These are phyloP conservation scores for Agrilus mali DNA, from an alignment of 2,888 invertebrate genomes.

Conservation along the genomic window DNA sequence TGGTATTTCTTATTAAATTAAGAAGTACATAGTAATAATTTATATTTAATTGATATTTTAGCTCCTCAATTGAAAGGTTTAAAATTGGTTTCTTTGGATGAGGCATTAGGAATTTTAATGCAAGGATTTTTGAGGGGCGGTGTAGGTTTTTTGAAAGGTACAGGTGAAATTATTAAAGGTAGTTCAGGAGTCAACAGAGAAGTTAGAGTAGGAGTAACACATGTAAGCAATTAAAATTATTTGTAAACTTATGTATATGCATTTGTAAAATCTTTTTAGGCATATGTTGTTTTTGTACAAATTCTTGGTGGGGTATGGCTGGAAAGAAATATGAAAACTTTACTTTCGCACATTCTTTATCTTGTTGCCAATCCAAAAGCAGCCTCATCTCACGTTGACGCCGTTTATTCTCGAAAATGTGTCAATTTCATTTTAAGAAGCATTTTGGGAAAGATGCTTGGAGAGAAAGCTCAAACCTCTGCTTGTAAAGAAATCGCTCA, in stretches of 20 bases:
- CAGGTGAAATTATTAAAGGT: conserved; percentile 91
- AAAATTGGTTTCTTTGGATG: conserved; percentile 72
- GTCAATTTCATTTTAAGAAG: conserved; percentile 89
- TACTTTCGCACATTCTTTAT: conserved; percentile 83
- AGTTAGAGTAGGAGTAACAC: conserved; percentile 93
- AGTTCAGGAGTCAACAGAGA: conserved; percentile 88
- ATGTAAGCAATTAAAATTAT: conserved; percentile 48
- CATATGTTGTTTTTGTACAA: conserved; percentile 91
- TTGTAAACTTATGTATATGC: not conserved
- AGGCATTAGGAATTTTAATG: conserved; percentile 82
- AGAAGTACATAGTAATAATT: not conserved
- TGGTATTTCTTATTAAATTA: conserved; percentile 21
- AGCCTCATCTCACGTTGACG: conserved; percentile 92
- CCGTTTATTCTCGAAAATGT: conserved; percentile 94
- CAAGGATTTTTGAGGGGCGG: conserved; percentile 91
- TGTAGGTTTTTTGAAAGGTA: conserved; percentile 84
- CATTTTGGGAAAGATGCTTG: conserved; percentile 84
- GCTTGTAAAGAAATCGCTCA: conserved; percentile 91
- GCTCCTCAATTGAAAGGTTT: conserved; percentile 46
- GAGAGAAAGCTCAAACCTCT: conserved; percentile 92
- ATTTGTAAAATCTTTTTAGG: conserved; percentile 39
- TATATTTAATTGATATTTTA: conserved; percentile 23
- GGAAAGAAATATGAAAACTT: conserved; percentile 76
- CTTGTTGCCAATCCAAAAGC: conserved; percentile 92
- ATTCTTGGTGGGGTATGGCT: conserved; percentile 91